Evolutionary conservation across 2,888 invertebrate genomes (phyloP).

Genomic region (Patella depressa): DNA sequence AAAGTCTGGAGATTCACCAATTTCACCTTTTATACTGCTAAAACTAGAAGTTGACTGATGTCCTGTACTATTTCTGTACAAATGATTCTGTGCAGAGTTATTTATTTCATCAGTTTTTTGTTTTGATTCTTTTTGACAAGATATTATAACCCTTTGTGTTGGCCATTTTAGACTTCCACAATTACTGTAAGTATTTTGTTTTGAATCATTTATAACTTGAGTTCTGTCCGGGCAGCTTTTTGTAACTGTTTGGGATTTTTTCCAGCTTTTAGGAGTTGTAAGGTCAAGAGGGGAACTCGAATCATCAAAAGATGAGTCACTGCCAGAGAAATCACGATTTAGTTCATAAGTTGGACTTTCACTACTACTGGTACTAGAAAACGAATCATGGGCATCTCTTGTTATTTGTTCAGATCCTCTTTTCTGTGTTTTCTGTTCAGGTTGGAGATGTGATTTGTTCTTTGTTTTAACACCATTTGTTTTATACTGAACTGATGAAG

Average conservation of each 20-base stretch:
- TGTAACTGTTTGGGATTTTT: neutral
- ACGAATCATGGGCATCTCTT: neutral
- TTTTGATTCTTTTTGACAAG: neutral
- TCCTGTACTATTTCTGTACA: neutral
- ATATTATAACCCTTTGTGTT: conserved; percentile 3
- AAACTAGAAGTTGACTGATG: conserved; percentile 5
- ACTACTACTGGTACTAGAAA: conserved; percentile 8
- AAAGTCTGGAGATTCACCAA: neutral
- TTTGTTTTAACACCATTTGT: no score
- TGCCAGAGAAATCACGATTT: neutral
- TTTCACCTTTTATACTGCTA: conserved; percentile 7
- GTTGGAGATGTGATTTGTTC: neutral
- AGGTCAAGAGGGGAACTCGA: neutral
- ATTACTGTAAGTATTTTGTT: neutral
- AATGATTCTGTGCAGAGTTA: neutral
- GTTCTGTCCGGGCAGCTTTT: no score
- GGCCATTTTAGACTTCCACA: neutral
- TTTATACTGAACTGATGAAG: neutral
- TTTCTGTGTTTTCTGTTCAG: neutral
- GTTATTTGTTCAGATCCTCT: neutral
- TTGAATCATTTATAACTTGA: no score
- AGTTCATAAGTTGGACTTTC: conserved; percentile 8
- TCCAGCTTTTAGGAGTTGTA: neutral
- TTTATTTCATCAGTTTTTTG: neutral
- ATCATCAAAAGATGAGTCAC: neutral